phyloP scores from a whole-genome alignment of 2,797 vertebrate species.

The Anniella stebbinsi region DNA sequence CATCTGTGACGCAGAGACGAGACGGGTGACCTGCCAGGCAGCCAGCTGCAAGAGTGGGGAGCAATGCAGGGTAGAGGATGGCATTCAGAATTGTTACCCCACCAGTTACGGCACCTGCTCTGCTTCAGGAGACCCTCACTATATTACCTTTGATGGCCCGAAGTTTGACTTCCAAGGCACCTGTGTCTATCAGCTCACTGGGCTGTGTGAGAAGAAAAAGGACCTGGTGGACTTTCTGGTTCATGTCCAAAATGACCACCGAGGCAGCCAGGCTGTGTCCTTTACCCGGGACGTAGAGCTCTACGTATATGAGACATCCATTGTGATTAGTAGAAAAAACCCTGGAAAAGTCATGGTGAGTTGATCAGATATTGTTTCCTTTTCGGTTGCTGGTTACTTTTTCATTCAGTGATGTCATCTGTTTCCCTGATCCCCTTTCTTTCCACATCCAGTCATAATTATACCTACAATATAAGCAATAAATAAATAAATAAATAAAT shows the following conservation, averaged over 20 bases:
- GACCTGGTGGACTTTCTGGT: slow-evolving; percentile 72
- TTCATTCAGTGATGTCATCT: neutral
- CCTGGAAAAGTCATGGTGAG: slow-evolving; percentile 68
- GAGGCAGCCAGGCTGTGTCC: neutral
- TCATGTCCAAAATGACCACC: slow-evolving; percentile 72
- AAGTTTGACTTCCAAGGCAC: slow-evolving; percentile 87
- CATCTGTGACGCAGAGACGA: slow-evolving; percentile 70
- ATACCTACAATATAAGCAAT: too few relatives aligned
- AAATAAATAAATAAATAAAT: too few relatives aligned
- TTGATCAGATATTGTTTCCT: fast-evolving
- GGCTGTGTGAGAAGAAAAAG: slow-evolving; percentile 47
- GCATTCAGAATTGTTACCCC: slow-evolving; percentile 78
- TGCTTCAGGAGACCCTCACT: slow-evolving; percentile 82
- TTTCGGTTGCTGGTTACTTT: fast-evolving
- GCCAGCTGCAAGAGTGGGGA: slow-evolving; percentile 69
- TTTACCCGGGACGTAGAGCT: slow-evolving; percentile 52
- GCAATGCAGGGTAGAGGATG: slow-evolving; percentile 76
- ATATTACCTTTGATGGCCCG: slow-evolving; percentile 81
- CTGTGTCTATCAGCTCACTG: slow-evolving; percentile 80
- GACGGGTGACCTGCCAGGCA: slow-evolving; percentile 70
- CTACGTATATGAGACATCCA: slow-evolving; percentile 38
- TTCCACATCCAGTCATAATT: too few relatives aligned
- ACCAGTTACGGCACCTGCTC: slow-evolving; percentile 72
- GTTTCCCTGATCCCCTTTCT: too few relatives aligned
- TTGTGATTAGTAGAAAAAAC: slow-evolving; percentile 56